Percentiles rank a stretch among this genome's conserved stretches.
These are phyloP conservation scores for Caenorhabditis japonica DNA, from an alignment of 2,888 invertebrate species.

Conservation along the genomic window DNA sequence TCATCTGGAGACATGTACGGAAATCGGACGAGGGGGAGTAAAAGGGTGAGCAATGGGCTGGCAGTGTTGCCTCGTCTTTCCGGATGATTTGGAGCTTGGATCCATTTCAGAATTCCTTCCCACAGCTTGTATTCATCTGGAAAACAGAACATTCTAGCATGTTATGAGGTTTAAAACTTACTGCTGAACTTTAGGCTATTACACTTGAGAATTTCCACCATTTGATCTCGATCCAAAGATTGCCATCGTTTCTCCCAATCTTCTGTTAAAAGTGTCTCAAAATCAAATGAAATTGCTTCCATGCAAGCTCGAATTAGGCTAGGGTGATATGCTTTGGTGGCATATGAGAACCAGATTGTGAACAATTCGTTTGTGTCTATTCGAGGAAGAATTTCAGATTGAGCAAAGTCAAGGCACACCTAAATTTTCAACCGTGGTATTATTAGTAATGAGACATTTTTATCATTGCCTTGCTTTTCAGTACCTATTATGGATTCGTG, in stretches of 20 bases:
- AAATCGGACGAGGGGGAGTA: conserved; percentile 80
- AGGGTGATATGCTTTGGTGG: conserved; percentile 77
- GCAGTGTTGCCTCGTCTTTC: conserved; percentile 73
- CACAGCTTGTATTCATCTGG: conserved; percentile 79
- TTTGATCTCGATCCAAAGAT: conserved; percentile 78
- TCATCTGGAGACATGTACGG: conserved; percentile 95
- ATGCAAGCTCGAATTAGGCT: conserved; percentile 71
- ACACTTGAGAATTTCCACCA: conserved; percentile 78
- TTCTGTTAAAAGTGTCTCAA: conserved; percentile 68
- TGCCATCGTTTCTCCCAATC: conserved; percentile 78
- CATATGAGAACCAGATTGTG: conserved; percentile 79
- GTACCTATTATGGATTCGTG: too few species aligned
- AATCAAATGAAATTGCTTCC: conserved; percentile 68
- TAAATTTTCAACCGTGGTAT: too few species aligned
- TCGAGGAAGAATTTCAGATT: conserved; percentile 77
- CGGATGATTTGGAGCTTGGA: conserved; percentile 75
- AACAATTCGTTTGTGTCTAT: conserved; percentile 78
- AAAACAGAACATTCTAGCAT: conserved; percentile 16
- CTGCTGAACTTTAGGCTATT: conserved; percentile 77
- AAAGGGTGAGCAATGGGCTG: conserved; percentile 64
- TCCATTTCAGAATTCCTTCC: conserved; percentile 78
- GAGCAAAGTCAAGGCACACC: conserved; percentile 79
- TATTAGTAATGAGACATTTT: too few species aligned
- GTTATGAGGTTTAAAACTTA: conserved; percentile 40
- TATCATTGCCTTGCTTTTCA: too few species aligned